These are phyloP conservation scores for Mallotus villosus DNA, from an alignment of 2,797 vertebrate genomes.

Conservation along the genomic window DNA sequence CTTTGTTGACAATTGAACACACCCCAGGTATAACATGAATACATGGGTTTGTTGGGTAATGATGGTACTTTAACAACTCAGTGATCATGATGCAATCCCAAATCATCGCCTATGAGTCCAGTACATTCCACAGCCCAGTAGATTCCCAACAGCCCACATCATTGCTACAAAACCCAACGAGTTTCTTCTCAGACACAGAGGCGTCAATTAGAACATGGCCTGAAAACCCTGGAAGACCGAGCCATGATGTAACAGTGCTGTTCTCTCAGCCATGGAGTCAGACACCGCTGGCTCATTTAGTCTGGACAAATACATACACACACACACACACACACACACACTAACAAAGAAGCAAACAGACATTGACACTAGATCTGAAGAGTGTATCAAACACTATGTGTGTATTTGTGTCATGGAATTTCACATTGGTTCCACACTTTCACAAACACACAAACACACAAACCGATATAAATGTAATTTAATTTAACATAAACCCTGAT, in stretches of 20 bases:
- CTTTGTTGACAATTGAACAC: neutral
- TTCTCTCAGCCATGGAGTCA: neutral
- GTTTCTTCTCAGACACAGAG: slow-evolving; percentile 4
- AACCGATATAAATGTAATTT: no score
- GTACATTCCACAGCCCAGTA: neutral
- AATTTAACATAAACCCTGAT: no score
- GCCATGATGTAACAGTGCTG: slow-evolving; percentile 5
- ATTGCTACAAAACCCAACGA: slow-evolving; percentile 3
- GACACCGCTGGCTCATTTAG: neutral
- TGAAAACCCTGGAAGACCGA: neutral
- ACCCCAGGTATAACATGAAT: neutral
- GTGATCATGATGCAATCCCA: neutral
- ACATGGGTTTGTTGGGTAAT: neutral
- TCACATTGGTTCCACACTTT: no score
- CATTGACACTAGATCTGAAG: neutral
- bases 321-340: slow-evolving; percentile 1
- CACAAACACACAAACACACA: no score
- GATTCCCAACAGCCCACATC: neutral
- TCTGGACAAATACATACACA: neutral
- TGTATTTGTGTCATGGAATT: no score
- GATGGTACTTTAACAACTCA: neutral
- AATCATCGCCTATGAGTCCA: no score
- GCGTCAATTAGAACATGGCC: slow-evolving; percentile 2
- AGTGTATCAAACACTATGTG: no score
- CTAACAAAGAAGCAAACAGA: neutral